Evolutionary conservation across 2,888 invertebrate genomes (phyloP).

Genomic region (Perizoma affinitatum): DNA sequence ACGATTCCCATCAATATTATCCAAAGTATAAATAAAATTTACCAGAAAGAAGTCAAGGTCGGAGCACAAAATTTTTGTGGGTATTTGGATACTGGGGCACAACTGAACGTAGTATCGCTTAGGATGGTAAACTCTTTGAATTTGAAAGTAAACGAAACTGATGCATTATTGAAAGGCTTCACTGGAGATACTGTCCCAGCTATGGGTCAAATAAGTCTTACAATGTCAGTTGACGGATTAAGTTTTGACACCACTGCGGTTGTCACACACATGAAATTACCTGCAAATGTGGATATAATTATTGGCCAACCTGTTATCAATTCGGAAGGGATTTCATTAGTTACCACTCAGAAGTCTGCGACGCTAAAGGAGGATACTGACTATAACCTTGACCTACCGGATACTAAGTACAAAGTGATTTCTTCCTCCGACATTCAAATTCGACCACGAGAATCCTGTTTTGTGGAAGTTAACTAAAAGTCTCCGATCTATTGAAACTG

Average conservation of each 20-base stretch:
- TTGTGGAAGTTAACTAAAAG: too few species aligned
- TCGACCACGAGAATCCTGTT: too few species aligned
- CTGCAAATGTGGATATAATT: conserved; percentile 31
- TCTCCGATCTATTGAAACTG: too few species aligned
- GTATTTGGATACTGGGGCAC: conserved; percentile 3
- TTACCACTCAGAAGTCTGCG: conserved; percentile 28
- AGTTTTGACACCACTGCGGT: not conserved
- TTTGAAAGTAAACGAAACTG: not conserved
- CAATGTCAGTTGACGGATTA: too few species aligned
- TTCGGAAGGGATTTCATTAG: conserved; percentile 24
- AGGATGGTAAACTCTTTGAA: not conserved
- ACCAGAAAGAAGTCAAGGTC: conserved; percentile 35
- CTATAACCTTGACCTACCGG: not conserved
- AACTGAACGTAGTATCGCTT: conserved; percentile 3
- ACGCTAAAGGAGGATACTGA: conserved; percentile 1
- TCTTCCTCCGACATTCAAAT: not conserved
- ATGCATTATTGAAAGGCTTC: conserved; percentile 6
- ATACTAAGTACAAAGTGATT: not conserved
- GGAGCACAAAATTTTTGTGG: conserved; percentile 30
- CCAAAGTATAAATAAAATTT: conserved; percentile 8
- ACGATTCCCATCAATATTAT: conserved; percentile 1
- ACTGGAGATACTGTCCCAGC: not conserved
- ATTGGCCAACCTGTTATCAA: conserved; percentile 42
- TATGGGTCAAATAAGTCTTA: too few species aligned
- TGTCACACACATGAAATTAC: conserved; percentile 28